Evolutionary conservation across 1,140 invertebrate species (phyloP), one percentile per base, ranked within the genome.

Genomic region (Propsilocerus akamusi): DNA sequence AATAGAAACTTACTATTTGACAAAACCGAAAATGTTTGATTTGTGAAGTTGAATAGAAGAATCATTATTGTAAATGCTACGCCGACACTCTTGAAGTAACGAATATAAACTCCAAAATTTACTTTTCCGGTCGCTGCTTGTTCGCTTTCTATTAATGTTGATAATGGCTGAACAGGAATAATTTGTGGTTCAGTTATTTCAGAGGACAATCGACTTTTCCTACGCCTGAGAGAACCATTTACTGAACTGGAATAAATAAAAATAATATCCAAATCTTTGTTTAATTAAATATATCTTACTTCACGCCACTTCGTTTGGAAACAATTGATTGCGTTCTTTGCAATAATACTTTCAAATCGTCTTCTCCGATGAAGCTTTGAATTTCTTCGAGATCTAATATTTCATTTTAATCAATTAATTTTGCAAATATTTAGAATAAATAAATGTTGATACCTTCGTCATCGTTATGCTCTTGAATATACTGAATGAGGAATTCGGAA

Each of bases 1-100:
- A n/a, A n/a, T n/a, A n/a, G n/a, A n/a, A 20, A 41, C 34, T 41
- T 41, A 41, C 34, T 71, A 66, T 90, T 94, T 37, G 86, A 83
- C 53, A 81, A 81, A 51, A 94, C 81, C 57, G 80, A 81, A 63
- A 89, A 86, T 41, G 72, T 71, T 75, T 88, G 86, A 59, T 80
- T 83, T 10, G 85, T 56, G 6, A 85, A 68, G 63, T 88, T 89
- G 66, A 89, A 76, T 0, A 87, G 37, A 26, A 91, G 69, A 3
- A 85, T 89, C 4, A 77, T 60, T 17, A 79, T 57, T 1, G 77
- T 76, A 17, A 86, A 67, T 49, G 77, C 59, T 49, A 81, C 63
- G 30, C 88, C 88, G 37, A 92, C 81, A 14, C 84, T 82, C 58
- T 73, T 76, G 50, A 92, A 67, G 61, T 94, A 94, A 60, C 89